phyloP scores from a whole-genome alignment of 2,113 vertebrate genomes.

The Osmerus mordax region DNA sequence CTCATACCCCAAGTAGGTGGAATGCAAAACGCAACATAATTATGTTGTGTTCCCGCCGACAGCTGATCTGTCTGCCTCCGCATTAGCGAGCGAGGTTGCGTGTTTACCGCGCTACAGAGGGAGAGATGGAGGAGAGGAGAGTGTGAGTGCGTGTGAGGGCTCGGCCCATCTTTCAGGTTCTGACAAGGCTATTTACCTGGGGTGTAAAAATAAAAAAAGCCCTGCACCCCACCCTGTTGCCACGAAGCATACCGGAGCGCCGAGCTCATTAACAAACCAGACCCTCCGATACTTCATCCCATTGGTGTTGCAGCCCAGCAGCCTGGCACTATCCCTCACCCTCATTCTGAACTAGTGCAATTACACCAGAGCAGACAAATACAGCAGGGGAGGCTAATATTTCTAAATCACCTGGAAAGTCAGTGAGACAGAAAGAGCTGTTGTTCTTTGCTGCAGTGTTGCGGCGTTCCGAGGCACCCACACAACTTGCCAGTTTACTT shows the following conservation, averaged over 20 bases:
- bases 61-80: conserved; percentile 57
- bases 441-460: conserved; percentile 21
- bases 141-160: conserved; percentile 43
- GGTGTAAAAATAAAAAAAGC: conserved; percentile 44
- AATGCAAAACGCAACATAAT: conserved; percentile 66
- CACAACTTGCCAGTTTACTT: too few relatives aligned
- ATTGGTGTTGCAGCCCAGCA: conserved; percentile 15
- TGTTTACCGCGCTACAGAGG: conserved; percentile 26
- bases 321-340: conserved; percentile 37
- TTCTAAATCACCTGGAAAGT: conserved; percentile 60
- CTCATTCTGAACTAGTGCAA: conserved; percentile 30
- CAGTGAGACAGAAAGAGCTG: conserved; percentile 36
- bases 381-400: conserved; percentile 40
- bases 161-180: conserved; percentile 54
- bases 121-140: conserved; percentile 7
- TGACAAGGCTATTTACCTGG: conserved; percentile 58
- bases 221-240: conserved; percentile 1
- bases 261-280: conserved; percentile 59
- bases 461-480: neutral
- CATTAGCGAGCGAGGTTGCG: conserved; percentile 40
- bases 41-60: conserved; percentile 59
- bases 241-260: conserved; percentile 35
- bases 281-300: conserved; percentile 36
- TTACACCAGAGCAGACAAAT: conserved; percentile 51
- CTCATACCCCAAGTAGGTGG: conserved; percentile 44